These are phyloP conservation scores for Apodemia mormo DNA, from an alignment of 2,888 invertebrate genomes.

Conservation along the genomic window DNA sequence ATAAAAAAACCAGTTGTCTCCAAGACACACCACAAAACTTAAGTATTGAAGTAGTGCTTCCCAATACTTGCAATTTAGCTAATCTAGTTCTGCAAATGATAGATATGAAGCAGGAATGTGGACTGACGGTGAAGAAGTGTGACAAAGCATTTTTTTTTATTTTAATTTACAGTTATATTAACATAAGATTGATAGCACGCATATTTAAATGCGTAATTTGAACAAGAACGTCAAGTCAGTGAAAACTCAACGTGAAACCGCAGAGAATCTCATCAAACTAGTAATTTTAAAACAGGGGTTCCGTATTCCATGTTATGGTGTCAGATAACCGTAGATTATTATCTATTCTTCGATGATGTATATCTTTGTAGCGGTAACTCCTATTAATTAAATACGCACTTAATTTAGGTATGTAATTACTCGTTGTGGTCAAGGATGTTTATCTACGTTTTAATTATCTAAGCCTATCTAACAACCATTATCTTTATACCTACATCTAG, in stretches of 20 bases:
- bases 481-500: neutral
- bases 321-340: constrained; percentile 26
- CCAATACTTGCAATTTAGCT: too few species aligned
- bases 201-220: neutral
- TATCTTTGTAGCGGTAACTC: constrained; percentile 15
- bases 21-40: too few species aligned
- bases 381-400: constrained; percentile 7
- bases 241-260: constrained; percentile 21
- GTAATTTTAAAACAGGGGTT: constrained; percentile 21
- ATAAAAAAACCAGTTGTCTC: too few species aligned
- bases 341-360: constrained; percentile 8
- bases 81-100: too few species aligned
- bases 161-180: too few species aligned
- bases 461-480: neutral
- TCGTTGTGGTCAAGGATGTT: constrained; percentile 2
- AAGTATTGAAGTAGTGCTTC: too few species aligned
- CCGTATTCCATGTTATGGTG: constrained; percentile 20
- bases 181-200: too few species aligned
- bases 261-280: constrained; percentile 22
- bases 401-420: constrained; percentile 14
- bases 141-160: too few species aligned
- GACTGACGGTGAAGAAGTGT: too few species aligned
- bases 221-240: constrained; percentile 16
- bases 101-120: too few species aligned
- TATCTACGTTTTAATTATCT: constrained; percentile 4